Evolutionary conservation across 2,113 vertebrate species (phyloP).

Genomic region (pig (Sus scrofa)): DNA sequence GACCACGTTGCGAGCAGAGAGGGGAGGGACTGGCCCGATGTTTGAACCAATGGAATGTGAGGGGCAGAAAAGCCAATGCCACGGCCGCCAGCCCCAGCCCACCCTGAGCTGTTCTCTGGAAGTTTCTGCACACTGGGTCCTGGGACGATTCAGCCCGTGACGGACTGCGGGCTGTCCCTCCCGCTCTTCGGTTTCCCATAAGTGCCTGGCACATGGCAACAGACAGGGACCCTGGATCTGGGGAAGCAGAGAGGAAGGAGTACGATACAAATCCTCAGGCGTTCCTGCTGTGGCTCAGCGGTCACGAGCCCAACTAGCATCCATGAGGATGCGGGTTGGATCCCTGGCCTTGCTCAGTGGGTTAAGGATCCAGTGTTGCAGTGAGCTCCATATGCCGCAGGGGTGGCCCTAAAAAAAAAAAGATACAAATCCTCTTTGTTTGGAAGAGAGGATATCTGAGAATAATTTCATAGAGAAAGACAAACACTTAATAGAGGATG

Average conservation of each 20-base stretch:
- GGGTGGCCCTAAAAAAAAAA: too few species aligned
- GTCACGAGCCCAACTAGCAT: too few species aligned
- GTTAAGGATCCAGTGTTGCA: too few species aligned
- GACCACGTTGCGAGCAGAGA: background rate
- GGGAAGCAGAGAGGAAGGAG: background rate
- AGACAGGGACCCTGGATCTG: background rate
- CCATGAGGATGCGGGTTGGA: too few species aligned
- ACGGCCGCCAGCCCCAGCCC: too few species aligned
- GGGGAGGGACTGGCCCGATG: too few species aligned
- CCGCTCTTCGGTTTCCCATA: accelerated
- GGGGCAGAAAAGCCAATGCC: background rate
- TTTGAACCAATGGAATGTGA: background rate
- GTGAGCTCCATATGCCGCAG: too few species aligned
- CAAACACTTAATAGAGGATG: background rate
- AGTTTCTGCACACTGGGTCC: background rate
- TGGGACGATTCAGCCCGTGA: too few species aligned
- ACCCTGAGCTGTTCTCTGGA: accelerated
- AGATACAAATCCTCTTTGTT: background rate
- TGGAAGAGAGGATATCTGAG: background rate
- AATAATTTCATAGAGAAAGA: too few species aligned
- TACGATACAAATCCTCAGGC: background rate
- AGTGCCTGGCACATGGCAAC: accelerated
- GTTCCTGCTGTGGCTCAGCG: too few species aligned
- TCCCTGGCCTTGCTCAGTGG: too few species aligned
- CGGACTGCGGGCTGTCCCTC: accelerated